Base-by-base conservation (phyloP, 1,140 invertebrate species). In the Nylanderia fulva region DNA sequence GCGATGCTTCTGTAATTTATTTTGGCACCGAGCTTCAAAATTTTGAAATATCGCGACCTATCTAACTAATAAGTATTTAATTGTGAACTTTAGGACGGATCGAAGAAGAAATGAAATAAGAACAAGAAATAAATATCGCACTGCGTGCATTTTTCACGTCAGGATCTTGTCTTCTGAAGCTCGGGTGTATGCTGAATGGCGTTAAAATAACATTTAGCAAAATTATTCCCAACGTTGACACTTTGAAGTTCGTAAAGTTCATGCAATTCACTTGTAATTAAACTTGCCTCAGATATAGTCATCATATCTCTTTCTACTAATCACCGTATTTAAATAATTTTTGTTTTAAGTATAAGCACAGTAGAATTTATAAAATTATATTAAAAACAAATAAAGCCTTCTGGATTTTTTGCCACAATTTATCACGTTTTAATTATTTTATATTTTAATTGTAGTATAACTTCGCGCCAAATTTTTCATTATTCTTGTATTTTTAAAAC, bases 31-130 rank as follows among this genome's bases (percentile, higher is more conserved):
- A 69, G 69, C 76, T 80, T 69, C 56, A 13, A 48, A 69, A 21
- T 56, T 68, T 15, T 69, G 63, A 69, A 80, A 80, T 80, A 69
- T 80, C 9, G 64, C 64, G 48, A 69, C 76, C 48, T 69, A 79
- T 63, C 63, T 39, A 69, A 21, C 76, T 80, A n/a, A n/a, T n/a
- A n/a, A n/a, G n/a, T n/a, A 48, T 48, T 48, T 48, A 80, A 80
- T 80, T 80, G 76, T 29, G 33, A 66, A 48, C 60, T 66, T 77
- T 52, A 77, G 33, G 21, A 66, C 42, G n/a, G 29, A 0, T 45
- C 36, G 33, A 48, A n/a, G 24, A 60, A 18, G 27, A 63, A 29
- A 60, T 7, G 48, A 54, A 77, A 29, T 24, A 76, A 21, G 24
- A 52, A 61, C 15, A 60, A 54, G 29, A 80, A 18, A 48, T 54